A percentile compares a stretch with the other conserved stretches of the same genome.
phyloP scores from a whole-genome alignment of 2,113 vertebrate species.

The Rhinoderma darwinii region DNA sequence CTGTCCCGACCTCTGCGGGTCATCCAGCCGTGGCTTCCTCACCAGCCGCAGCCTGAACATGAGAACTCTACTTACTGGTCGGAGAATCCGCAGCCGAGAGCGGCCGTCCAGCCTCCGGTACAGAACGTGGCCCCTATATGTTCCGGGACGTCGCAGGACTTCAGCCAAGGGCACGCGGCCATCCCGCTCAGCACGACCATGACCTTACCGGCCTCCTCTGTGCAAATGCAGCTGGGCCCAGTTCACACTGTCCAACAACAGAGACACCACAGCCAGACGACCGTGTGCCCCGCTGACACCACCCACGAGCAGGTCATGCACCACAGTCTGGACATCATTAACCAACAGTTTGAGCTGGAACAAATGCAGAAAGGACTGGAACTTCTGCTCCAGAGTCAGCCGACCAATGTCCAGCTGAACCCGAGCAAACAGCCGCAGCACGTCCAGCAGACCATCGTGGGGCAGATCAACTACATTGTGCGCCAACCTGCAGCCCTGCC shows the following conservation, averaged over 20 bases:
- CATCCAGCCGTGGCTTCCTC: constrained; percentile 67
- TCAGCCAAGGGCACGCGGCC: constrained; percentile 66
- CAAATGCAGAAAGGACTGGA: constrained; percentile 81
- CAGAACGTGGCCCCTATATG: constrained; percentile 67
- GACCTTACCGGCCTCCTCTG: constrained; percentile 65
- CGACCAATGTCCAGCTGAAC: constrained; percentile 74
- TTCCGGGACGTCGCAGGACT: constrained; percentile 59
- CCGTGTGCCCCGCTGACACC: constrained; percentile 63
- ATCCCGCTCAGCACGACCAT: constrained; percentile 61
- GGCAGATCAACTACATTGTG: constrained; percentile 81
- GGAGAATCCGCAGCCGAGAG: constrained; percentile 72
- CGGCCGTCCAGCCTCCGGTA: constrained; percentile 72
- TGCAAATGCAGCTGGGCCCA: constrained; percentile 73
- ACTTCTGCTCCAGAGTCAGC: constrained; percentile 77
- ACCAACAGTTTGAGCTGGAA: constrained; percentile 77
- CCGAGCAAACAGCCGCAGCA: constrained; percentile 77
- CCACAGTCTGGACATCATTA: constrained; percentile 76
- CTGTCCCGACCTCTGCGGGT: constrained; percentile 65
- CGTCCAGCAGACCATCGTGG: constrained; percentile 73
- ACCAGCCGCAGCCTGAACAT: constrained; percentile 53
- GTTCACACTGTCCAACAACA: constrained; percentile 70
- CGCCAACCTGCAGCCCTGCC: constrained; percentile 74
- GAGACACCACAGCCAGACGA: constrained; percentile 54
- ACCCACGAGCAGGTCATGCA: constrained; percentile 71
- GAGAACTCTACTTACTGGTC: constrained; percentile 60